A percentile compares a stretch with the other conserved stretches of the same genome.
Evolutionary conservation across 2,113 vertebrate species (phyloP).

Genomic region (Indri indri): DNA sequence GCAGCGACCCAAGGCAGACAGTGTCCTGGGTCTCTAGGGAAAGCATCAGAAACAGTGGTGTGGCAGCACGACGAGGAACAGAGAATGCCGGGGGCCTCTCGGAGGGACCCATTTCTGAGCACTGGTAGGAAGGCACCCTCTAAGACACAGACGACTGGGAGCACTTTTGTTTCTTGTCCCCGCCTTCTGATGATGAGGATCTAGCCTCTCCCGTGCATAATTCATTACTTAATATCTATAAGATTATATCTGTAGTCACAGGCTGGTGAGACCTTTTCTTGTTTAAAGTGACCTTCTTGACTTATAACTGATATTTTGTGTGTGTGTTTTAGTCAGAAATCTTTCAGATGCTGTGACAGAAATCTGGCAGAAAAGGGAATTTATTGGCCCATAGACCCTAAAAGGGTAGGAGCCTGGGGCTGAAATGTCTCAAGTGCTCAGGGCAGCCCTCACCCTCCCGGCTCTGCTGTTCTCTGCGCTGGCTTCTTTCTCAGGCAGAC

Average conservation of each 20-base stretch:
- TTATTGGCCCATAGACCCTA: neutral
- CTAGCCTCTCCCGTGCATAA: neutral
- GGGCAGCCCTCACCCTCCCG: neutral
- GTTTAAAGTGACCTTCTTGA: conserved; percentile 23
- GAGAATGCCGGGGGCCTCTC: neutral
- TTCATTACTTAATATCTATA: neutral
- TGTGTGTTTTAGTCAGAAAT: neutral
- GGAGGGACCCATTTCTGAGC: neutral
- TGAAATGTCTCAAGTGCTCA: neutral
- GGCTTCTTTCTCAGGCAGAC: neutral
- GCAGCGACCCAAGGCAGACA: neutral
- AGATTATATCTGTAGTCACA: neutral
- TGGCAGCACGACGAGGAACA: neutral
- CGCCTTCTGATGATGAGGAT: neutral
- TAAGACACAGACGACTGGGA: neutral
- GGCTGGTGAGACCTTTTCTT: neutral
- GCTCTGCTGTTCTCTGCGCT: neutral
- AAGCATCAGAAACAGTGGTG: neutral
- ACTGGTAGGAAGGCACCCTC: neutral
- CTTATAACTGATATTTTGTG: neutral
- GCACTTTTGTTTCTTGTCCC: neutral
- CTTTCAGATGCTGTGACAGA: neutral
- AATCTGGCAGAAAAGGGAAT: neutral
- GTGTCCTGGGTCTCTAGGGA: neutral
- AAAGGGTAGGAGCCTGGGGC: neutral